Conservation (phyloP, 2,888 invertebrate genomes). For the Mongoloraphidia duomilia region DNA sequence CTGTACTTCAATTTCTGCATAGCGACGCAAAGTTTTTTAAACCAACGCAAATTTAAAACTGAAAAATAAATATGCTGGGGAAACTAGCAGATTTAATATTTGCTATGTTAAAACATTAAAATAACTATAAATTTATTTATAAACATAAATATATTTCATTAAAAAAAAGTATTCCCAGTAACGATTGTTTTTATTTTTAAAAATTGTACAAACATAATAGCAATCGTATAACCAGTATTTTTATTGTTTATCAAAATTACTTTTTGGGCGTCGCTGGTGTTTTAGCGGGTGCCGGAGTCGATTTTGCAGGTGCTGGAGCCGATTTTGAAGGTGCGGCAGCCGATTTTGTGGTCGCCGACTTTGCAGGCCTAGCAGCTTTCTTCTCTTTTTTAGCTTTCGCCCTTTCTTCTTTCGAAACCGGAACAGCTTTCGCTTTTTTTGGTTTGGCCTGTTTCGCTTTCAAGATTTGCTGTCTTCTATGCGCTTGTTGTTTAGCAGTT, state of each 20-base stretch:
- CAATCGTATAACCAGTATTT: neutral
- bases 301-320: constrained; percentile 19
- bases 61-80: too few relatives aligned
- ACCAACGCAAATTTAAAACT: too few relatives aligned
- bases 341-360: neutral
- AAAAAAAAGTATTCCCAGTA: neutral
- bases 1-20: too few relatives aligned
- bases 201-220: neutral
- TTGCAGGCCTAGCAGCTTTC: constrained; percentile 5
- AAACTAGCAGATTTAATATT: too few relatives aligned
- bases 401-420: constrained; percentile 25
- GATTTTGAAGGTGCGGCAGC: constrained; percentile 15
- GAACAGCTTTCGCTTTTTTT: constrained; percentile 32
- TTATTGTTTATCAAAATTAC: constrained; percentile 17
- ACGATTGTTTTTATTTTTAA: neutral
- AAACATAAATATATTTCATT: neutral
- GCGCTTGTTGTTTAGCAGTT: constrained; percentile 35
- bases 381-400: constrained; percentile 10
- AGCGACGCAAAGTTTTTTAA: too few relatives aligned
- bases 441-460: constrained; percentile 38
- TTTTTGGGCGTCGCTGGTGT: constrained; percentile 22
- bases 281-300: constrained; percentile 11
- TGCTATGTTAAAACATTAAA: too few relatives aligned
- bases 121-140: too few relatives aligned
- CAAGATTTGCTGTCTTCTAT: constrained; percentile 35